Percentiles rank a stretch among this genome's conserved stretches.
phyloP scores from a whole-genome alignment of 1,140 invertebrate genomes.

The Zaprionus inermis region DNA sequence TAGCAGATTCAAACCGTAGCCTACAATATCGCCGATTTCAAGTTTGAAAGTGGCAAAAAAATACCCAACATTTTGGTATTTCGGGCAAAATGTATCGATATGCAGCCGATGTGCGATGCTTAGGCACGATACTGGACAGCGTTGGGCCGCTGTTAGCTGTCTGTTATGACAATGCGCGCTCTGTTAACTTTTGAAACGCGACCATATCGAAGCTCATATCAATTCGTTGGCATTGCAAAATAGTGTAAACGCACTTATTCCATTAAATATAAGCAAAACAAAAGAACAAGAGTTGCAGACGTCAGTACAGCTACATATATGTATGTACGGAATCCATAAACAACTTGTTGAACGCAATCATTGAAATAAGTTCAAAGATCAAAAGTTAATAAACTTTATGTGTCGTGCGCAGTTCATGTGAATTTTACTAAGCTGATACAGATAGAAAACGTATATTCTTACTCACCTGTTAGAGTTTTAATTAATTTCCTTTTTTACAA shows the following conservation, averaged over 20 bases:
- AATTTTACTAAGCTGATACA: neutral
- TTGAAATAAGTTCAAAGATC: neutral
- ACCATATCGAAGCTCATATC: no score
- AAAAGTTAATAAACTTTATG: neutral
- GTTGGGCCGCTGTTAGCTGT: conserved; percentile 6
- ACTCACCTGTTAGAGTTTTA: neutral
- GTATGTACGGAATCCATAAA: neutral
- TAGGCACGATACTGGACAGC: neutral
- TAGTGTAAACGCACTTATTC: neutral
- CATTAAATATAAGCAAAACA: neutral
- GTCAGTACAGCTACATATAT: neutral
- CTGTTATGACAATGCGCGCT: conserved; percentile 3
- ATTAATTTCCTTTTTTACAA: neutral
- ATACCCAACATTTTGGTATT: neutral
- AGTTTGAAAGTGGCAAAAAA: conserved; percentile 6
- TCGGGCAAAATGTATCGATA: conserved; percentile 11
- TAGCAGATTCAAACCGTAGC: conserved; percentile 26
- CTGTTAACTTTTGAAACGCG: neutral
- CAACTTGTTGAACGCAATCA: neutral
- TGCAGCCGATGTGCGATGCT: neutral
- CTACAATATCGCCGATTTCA: neutral
- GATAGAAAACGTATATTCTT: neutral
- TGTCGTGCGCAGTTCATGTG: neutral
- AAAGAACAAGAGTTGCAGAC: neutral
- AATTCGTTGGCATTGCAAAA: neutral